A percentile compares a stretch with the other conserved stretches of the same genome.
phyloP scores from a whole-genome alignment of 1,140 invertebrate species.

The Trichonephila clavipes region DNA sequence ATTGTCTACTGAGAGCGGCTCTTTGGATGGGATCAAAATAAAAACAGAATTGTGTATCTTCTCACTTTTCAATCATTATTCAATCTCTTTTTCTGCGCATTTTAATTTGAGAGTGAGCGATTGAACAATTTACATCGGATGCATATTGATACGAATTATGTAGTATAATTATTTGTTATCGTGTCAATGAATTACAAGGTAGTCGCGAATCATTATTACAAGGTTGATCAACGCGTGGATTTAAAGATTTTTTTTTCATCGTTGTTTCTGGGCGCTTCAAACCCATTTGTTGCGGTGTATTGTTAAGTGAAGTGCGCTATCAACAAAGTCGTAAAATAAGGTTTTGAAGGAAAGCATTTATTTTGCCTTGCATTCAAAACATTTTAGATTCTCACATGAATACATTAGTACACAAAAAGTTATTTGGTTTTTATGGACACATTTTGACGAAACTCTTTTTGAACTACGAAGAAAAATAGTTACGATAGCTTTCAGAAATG shows the following conservation, averaged over 20 bases:
- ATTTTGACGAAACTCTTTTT: too few relatives aligned
- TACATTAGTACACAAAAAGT: too few relatives aligned
- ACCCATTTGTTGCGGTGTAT: not conserved
- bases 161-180: not conserved
- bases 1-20: constrained; percentile 38
- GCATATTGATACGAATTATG: not conserved
- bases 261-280: not conserved
- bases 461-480: too few relatives aligned
- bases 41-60: not conserved
- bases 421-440: too few relatives aligned
- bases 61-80: not conserved
- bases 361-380: too few relatives aligned
- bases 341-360: not conserved
- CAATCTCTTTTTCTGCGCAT: not conserved
- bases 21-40: not conserved
- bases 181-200: not conserved
- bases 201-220: not conserved
- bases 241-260: not conserved
- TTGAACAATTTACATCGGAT: not conserved
- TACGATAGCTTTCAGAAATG: too few relatives aligned
- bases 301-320: not conserved
- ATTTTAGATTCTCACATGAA: too few relatives aligned
- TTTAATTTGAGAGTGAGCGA: not conserved
- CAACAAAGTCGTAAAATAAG: not conserved
- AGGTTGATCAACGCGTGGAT: not conserved